Percentiles rank a stretch among this genome's conserved stretches.
These are phyloP conservation scores for Microcebus lehilahytsara DNA, from an alignment of 2,113 vertebrate genomes.

Conservation along the genomic window DNA sequence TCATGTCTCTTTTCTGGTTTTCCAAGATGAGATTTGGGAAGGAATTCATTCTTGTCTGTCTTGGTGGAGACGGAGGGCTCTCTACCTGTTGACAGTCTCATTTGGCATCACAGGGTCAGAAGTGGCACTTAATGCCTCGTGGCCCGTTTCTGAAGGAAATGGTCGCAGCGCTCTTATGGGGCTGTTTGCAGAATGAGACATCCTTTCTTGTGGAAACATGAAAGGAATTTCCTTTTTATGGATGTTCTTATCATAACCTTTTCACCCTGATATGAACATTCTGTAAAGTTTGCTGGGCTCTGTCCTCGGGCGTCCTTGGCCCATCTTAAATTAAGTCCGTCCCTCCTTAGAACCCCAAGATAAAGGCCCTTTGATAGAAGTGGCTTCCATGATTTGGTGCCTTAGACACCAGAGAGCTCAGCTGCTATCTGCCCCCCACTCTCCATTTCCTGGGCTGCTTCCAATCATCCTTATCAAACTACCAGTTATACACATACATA, in stretches of 20 bases:
- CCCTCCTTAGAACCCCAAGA: neutral
- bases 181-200: neutral
- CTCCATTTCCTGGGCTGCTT: neutral
- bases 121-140: neutral
- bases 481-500: neutral
- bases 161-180: neutral
- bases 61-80: neutral
- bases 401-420: neutral
- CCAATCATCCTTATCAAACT: neutral
- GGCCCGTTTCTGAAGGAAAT: neutral
- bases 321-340: neutral
- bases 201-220: neutral
- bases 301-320: neutral
- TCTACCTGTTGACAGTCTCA: neutral
- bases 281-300: neutral
- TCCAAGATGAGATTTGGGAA: neutral
- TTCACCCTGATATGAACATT: neutral
- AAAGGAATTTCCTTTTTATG: neutral
- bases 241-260: neutral
- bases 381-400: neutral
- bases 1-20: neutral
- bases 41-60: neutral
- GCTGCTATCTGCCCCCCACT: neutral
- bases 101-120: neutral
- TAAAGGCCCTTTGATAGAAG: neutral